Base-by-base conservation (phyloP, 2,888 invertebrate species). In the Andrena camellia region DNA sequence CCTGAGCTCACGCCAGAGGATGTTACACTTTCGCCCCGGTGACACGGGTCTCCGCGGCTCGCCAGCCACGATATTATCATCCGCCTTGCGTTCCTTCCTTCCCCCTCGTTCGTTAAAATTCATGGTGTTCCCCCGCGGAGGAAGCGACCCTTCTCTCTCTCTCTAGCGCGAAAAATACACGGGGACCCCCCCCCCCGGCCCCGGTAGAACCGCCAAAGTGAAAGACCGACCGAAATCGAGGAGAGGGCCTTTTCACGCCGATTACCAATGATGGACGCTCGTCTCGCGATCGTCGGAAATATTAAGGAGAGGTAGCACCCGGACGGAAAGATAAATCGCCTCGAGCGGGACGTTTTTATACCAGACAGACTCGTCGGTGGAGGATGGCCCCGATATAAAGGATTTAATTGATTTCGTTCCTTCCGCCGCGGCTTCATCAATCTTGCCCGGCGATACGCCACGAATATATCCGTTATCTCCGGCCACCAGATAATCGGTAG, bases 381-480 rank as follows among this genome's bases (percentile, higher is more conserved):
- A 52, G 42, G 70, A n/a, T 4, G 13, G 20, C 31, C 54, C 66
- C 23, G 54, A 84, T 74, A 78, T 60, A 60, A 79, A 83, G 75
- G 74, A 75, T 84, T 84, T 79, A 84, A 84, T 84, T 83, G 83
- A 83, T 83, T 83, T 83, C 83, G 79, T 84, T 83, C 83, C 50
- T 73, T 70, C 57, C 23, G 73, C 31, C 23, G 26, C 42, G 8
- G 8, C 67, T 33, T 59, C 71, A 83, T 84, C 79, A 72, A 84
- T 84, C 84, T 83, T 72, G n/a, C 52, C 59, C 20, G 23, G 31
- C 76, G 67, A 72, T 72, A 66, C 72, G 72, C 59, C 59, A 60
- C n/a, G n/a, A 48, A 76, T 76, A 67, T 75, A 80, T 80, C 76
- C 59, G 82, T 83, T 83, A 83, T 83, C 82, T 83, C 48, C 52